Evolutionary conservation across 1,140 invertebrate species (phyloP).

Genomic region (Aphis gossypii): DNA sequence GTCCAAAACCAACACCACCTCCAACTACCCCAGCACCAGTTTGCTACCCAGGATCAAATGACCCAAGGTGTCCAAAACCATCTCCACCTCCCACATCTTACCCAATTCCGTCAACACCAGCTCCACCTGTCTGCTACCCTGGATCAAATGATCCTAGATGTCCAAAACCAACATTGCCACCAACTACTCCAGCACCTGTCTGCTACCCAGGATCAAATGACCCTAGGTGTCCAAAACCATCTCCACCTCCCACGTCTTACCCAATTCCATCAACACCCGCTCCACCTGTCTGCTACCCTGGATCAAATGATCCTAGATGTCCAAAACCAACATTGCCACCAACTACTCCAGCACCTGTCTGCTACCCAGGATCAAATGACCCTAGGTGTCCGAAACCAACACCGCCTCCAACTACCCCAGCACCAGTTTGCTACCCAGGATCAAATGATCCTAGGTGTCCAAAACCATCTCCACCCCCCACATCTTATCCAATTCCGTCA

Average conservation of each 20-base stretch:
- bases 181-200: no score
- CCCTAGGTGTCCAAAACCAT: not conserved
- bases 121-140: slow-evolving; percentile 58
- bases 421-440: not conserved
- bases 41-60: not conserved
- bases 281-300: slow-evolving; percentile 62
- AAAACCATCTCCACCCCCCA: not conserved
- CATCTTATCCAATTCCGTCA: no score
- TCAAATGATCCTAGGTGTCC: not conserved
- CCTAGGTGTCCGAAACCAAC: no score
- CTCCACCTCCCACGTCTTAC: no score
- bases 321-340: slow-evolving; percentile 49
- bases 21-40: slow-evolving; percentile 61
- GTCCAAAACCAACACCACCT: slow-evolving; percentile 62
- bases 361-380: slow-evolving; percentile 63
- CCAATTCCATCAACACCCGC: no score
- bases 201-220: slow-evolving; percentile 61
- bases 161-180: no score
- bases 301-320: slow-evolving; percentile 61
- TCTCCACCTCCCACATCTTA: slow-evolving; percentile 51
- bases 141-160: no score
- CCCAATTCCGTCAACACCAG: slow-evolving; percentile 61
- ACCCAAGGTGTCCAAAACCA: not conserved
- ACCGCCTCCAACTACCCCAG: no score
- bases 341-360: not conserved